Percentiles rank a stretch among this genome's conserved stretches.
These are phyloP conservation scores for Gnathonemus echidnorhynchus DNA, from an alignment of 2,113 vertebrate species.

Conservation along the genomic window DNA sequence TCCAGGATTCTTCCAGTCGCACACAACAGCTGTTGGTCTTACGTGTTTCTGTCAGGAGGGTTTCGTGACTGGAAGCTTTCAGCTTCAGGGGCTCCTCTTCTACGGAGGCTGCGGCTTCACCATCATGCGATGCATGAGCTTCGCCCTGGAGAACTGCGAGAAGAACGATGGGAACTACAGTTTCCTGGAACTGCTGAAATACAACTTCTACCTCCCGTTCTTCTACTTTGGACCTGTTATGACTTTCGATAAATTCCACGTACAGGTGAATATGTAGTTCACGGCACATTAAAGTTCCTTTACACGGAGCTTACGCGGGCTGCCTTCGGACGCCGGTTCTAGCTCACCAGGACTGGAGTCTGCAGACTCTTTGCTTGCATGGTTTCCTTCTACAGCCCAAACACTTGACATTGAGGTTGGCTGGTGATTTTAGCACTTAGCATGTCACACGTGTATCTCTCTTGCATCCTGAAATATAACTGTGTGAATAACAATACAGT, in stretches of 20 bases:
- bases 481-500: background rate
- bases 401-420: background rate
- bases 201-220: slow-evolving; percentile 98
- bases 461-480: background rate
- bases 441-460: background rate
- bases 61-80: slow-evolving; percentile 76
- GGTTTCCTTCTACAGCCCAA: background rate
- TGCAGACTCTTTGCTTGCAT: background rate
- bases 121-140: slow-evolving; percentile 88
- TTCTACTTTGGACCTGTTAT: slow-evolving; percentile 96
- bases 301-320: background rate
- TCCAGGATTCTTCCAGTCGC: background rate
- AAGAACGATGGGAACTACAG: slow-evolving; percentile 74
- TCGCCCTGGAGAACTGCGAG: slow-evolving; percentile 79
- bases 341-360: background rate
- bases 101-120: slow-evolving; percentile 84
- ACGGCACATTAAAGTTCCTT: background rate
- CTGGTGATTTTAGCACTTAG: background rate
- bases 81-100: slow-evolving; percentile 83
- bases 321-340: background rate
- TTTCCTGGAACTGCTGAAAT: slow-evolving; percentile 85
- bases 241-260: slow-evolving; percentile 84
- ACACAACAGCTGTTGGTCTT: background rate
- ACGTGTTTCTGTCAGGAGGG: slow-evolving; percentile 38
- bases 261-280: slow-evolving; percentile 64